Conservation (phyloP, 2,888 invertebrate genomes). For the Quadroppia sp. region DNA sequence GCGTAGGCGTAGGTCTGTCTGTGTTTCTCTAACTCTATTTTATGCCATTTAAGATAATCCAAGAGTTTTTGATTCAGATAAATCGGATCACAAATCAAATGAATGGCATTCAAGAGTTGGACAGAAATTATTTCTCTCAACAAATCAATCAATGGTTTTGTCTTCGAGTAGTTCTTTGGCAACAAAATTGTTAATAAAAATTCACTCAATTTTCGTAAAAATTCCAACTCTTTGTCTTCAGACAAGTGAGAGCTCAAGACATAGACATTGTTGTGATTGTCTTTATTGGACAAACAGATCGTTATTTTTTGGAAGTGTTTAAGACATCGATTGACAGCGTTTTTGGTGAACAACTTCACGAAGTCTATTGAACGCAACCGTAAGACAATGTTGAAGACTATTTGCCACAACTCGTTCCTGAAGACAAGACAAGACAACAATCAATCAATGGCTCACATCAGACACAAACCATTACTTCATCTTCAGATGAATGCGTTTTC, state of each 20-base stretch:
- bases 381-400: conserved; percentile 69
- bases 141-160: conserved; percentile 68
- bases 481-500: neutral
- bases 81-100: conserved; percentile 80
- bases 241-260: conserved; percentile 61
- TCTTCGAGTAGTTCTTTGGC: conserved; percentile 72
- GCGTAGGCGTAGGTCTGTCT: conserved; percentile 79
- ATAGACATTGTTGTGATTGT: conserved; percentile 60
- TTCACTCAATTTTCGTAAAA: conserved; percentile 74
- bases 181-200: conserved; percentile 73
- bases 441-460: neutral
- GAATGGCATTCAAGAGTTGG: conserved; percentile 72
- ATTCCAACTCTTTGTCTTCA: conserved; percentile 70
- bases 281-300: conserved; percentile 59
- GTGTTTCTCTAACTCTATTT: conserved; percentile 64
- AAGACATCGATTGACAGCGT: conserved; percentile 73
- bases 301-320: conserved; percentile 76
- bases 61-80: conserved; percentile 83
- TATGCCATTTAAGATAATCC: conserved; percentile 73
- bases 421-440: neutral
- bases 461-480: conserved; percentile 3
- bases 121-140: conserved; percentile 73
- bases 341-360: conserved; percentile 74
- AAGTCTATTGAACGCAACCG: conserved; percentile 71
- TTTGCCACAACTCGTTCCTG: conserved; percentile 69